These are phyloP conservation scores for Dolichopus griseipennis DNA, from an alignment of 2,888 invertebrate species.

Conservation along the genomic window DNA sequence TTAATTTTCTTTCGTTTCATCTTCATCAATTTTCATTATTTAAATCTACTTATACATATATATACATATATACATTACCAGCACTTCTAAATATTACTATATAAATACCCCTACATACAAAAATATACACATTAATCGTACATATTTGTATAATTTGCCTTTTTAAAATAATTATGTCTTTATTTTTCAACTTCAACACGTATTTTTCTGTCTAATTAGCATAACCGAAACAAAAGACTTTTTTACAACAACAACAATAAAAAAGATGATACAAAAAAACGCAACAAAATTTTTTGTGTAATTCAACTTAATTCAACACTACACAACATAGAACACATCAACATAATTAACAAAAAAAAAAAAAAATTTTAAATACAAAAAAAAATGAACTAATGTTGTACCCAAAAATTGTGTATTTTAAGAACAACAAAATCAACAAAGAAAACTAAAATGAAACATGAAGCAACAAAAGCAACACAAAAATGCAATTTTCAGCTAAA, in stretches of 20 bases:
- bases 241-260: neutral
- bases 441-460: too few relatives aligned
- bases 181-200: constrained; percentile 6
- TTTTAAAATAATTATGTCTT: constrained; percentile 5
- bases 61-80: neutral
- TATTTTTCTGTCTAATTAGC: constrained; percentile 6
- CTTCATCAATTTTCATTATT: neutral
- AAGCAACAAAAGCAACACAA: too few relatives aligned
- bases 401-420: neutral
- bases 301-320: neutral
- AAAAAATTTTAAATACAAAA: neutral
- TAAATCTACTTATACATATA: neutral
- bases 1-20: neutral
- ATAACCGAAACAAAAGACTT: constrained; percentile 2
- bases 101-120: neutral
- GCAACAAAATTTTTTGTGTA: neutral
- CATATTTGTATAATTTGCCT: neutral
- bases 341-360: neutral
- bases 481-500: too few relatives aligned
- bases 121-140: neutral
- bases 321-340: neutral
- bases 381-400: neutral
- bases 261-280: neutral
- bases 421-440: neutral
- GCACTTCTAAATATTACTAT: neutral